Evolutionary conservation across 2,888 invertebrate species (phyloP), one percentile per base, ranked within the genome.

Genomic region (Leptothorax acervorum): DNA sequence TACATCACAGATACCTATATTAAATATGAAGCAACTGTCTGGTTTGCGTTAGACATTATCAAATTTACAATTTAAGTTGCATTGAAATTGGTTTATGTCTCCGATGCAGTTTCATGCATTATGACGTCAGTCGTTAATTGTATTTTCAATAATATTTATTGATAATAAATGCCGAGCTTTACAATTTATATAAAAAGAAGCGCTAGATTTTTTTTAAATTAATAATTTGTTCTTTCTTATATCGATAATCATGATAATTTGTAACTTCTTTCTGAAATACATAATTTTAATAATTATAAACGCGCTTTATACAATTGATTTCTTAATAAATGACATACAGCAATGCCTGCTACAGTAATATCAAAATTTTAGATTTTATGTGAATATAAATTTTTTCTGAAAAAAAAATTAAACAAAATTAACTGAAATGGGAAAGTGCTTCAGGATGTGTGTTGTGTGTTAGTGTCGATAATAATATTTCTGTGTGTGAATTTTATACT

Each of bases 41-140:
- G 6, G 15, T 28, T 39, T 39, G 55, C 6, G 48, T 2, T 31
- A 45, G 12, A 74, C 15, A 4, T 23, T 23, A 9, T 42, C 15
- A 60, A 28, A 76, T 65, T 39, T 18, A 51, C 39, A 51, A 65
- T 75, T 63, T 35, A 74, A 62, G n/a, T 55, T 15, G 9, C 11
- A 73, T 28, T n/a, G 12, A 15, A 48, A 57, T 39, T 12, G 0
- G 31, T 45, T 35, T 28, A 31, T 12, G 11, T 65, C 0, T 65
- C 2, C 3, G 18, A 4, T 63, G 9, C 0, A 18, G 2, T 15
- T 8, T 11, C 28, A 28, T 8, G 8, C 8, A 12, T 62, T 62
- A 48, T n/a, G 12, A 74, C 1, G 6, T 60, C 28, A 42, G 3
- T 18, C 9, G 18, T 73, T 57, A 73, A 73, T 60, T 73, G n/a